Base-by-base conservation (phyloP, 2,113 vertebrate species). In the Ondatra zibethicus region DNA sequence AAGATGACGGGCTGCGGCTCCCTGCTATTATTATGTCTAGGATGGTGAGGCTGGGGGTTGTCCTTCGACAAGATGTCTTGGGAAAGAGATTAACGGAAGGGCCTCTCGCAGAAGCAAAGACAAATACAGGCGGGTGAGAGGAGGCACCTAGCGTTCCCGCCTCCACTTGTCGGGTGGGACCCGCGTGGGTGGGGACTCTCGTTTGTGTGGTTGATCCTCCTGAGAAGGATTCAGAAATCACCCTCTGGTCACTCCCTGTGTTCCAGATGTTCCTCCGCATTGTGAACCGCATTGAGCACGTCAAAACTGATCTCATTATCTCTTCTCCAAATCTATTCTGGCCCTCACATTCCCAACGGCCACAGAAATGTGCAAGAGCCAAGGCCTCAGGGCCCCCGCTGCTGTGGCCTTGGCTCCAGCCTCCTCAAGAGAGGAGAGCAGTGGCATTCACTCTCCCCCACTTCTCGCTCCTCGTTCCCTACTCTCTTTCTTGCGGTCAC, bases 111-210 rank as follows among this genome's bases (percentile, higher is more conserved):
- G 66, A 88, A 52, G 66, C 27, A 55, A 65, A 65, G 29, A 11
- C 2, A 86, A n/a, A 45, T 10, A 14, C 29, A 58, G 50, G 5
- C 19, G 52, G 70, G 47, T 5, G 11, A 63, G 27, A 33, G 39
- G 27, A 1, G n/a, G 6, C 6, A 1, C 0, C 17, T 4, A 45
- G 13, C 6, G 36, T 27, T 42, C 6, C 1, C 0, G 1, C 7
- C 0, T 16, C 1, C 1, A 1, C 7, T 1, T 16, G 11, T n/a
- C 70, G 61, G 33, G 52, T 36, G 13, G 31, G 47, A 29, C 50
- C 33, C 0, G 0, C 17, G 27, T 81, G 31, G 65, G 19, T 70
- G 39, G 36, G 31, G 14, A 61, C 63, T 94, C 19, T 58, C 86
- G 11, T 45, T 78, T 75, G 80, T 47, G 27, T 25, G 76, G 3